Percentiles rank a stretch among this genome's conserved stretches.
Evolutionary conservation across 2,797 vertebrate genomes (phyloP).

Genomic region (Typhlichthys eigenmanni): DNA sequence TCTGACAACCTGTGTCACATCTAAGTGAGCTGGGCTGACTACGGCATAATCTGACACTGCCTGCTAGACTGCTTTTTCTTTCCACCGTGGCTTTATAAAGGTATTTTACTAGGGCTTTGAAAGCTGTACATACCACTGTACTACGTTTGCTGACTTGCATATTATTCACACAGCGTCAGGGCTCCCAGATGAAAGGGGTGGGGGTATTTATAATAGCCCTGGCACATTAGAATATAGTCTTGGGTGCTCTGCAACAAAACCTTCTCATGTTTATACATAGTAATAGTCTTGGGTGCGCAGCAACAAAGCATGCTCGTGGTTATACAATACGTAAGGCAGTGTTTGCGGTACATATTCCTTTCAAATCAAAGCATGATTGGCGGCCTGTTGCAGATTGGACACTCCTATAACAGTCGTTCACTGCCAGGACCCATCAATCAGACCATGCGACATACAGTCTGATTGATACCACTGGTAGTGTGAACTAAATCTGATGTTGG

Average conservation of each 20-base stretch:
- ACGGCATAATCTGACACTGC: slow-evolving; percentile 70
- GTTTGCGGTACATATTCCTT: neutral
- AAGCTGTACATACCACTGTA: slow-evolving; percentile 46
- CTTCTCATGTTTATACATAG: neutral
- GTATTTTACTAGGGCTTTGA: slow-evolving; percentile 59
- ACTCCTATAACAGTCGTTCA: slow-evolving; percentile 58
- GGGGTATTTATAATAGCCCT: slow-evolving; percentile 25
- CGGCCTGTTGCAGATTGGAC: slow-evolving; percentile 41
- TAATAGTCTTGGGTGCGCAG: slow-evolving; percentile 16
- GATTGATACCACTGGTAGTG: slow-evolving; percentile 68
- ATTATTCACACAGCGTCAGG: slow-evolving; percentile 68
- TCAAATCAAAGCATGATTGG: slow-evolving; percentile 30
- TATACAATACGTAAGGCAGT: slow-evolving; percentile 3
- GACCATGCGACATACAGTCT: slow-evolving; percentile 50
- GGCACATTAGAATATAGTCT: slow-evolving; percentile 33
- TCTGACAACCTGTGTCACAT: slow-evolving; percentile 23
- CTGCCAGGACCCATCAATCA: slow-evolving; percentile 72
- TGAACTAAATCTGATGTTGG: slow-evolving; percentile 69
- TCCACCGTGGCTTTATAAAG: slow-evolving; percentile 62
- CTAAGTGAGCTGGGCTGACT: slow-evolving; percentile 63
- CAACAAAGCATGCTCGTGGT: slow-evolving; percentile 8
- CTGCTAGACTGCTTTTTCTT: slow-evolving; percentile 67
- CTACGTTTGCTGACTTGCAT: slow-evolving; percentile 69
- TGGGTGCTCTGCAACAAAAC: slow-evolving; percentile 21
- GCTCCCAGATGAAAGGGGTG: slow-evolving; percentile 51